phyloP scores from a whole-genome alignment of 2,888 invertebrate genomes.

The Creontiades dilutus region DNA sequence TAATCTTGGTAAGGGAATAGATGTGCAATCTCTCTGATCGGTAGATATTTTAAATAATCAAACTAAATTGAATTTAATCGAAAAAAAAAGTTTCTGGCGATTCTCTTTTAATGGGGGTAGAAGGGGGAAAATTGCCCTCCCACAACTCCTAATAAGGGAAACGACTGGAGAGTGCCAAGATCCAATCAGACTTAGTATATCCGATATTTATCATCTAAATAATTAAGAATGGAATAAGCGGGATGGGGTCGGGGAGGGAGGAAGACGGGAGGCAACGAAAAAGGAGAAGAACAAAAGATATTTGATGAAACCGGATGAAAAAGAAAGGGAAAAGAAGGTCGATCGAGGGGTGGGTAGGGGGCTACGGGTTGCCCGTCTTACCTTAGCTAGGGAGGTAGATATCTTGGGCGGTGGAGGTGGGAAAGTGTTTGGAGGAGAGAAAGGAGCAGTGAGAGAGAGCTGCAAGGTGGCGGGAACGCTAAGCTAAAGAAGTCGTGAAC shows the following conservation, averaged over 20 bases:
- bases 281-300: background rate
- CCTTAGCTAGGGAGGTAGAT: background rate
- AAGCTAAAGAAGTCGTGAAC: constrained; percentile 32
- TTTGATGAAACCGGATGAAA: constrained; percentile 28
- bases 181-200: too few relatives aligned
- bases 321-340: constrained; percentile 25
- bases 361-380: constrained; percentile 19
- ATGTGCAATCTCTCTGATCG: too few relatives aligned
- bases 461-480: constrained; percentile 4
- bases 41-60: too few relatives aligned
- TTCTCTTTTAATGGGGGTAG: too few relatives aligned
- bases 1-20: too few relatives aligned
- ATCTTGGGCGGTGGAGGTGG: constrained; percentile 24
- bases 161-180: too few relatives aligned
- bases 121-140: too few relatives aligned
- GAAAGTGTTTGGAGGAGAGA: constrained; percentile 45
- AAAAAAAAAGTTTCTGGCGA: too few relatives aligned
- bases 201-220: too few relatives aligned
- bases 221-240: background rate
- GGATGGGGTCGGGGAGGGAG: background rate
- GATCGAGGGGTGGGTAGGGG: background rate
- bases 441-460: constrained; percentile 36
- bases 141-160: too few relatives aligned
- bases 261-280: background rate
- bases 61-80: too few relatives aligned